Conservation (phyloP, 2,888 invertebrate species). For the Ashinkailepas kermadecensis region DNA sequence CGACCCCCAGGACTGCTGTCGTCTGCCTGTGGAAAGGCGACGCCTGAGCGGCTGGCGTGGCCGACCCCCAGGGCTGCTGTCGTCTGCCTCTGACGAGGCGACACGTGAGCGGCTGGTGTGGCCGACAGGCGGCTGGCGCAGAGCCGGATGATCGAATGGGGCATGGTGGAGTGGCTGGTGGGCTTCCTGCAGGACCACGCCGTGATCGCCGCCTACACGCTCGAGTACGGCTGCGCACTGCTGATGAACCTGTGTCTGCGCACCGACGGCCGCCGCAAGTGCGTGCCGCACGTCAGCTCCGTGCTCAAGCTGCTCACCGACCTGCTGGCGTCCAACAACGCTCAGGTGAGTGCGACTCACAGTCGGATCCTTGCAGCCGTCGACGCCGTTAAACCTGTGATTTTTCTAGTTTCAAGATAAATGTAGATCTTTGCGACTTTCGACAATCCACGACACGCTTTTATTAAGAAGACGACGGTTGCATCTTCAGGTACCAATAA, state of each 20-base stretch:
- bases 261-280: slow-evolving; percentile 44
- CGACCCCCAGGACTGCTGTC: too few species aligned
- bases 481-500: too few species aligned
- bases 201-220: slow-evolving; percentile 48
- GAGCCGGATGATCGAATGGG: slow-evolving; percentile 53
- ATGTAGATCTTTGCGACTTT: too few species aligned
- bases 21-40: too few species aligned
- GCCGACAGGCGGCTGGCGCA: slow-evolving; percentile 49
- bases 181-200: slow-evolving; percentile 44
- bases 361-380: neutral
- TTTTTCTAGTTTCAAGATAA: too few species aligned
- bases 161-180: slow-evolving; percentile 55
- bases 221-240: slow-evolving; percentile 58
- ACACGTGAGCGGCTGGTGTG: too few species aligned
- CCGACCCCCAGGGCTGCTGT: too few species aligned
- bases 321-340: slow-evolving; percentile 37
- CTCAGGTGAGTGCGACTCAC: slow-evolving; percentile 25
- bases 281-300: slow-evolving; percentile 40
- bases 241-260: slow-evolving; percentile 60
- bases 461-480: too few species aligned
- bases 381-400: too few species aligned
- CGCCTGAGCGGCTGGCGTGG: too few species aligned
- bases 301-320: slow-evolving; percentile 44
- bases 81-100: too few species aligned
- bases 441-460: too few species aligned